Base-by-base conservation (phyloP, 2,113 vertebrate genomes). In the Sciurus niger region DNA sequence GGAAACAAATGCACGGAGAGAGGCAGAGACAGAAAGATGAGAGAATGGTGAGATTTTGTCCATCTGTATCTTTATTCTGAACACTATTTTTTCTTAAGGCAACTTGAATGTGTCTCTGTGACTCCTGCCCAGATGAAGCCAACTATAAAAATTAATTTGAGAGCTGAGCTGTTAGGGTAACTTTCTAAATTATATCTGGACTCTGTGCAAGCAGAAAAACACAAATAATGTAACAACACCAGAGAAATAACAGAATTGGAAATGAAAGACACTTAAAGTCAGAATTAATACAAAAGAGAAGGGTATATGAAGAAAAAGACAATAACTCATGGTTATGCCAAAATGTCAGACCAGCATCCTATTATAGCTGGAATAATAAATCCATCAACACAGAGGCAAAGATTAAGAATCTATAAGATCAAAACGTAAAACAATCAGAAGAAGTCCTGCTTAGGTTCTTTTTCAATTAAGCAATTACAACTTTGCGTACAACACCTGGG, bases 401-500 rank as follows among this genome's bases (percentile, higher is more conserved):
- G 87, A 90, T 85, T 53, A 85, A 89, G 73, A 55, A 73, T 80
- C 85, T 74, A 86, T 74, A 76, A 17, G 37, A 94, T 85, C 68
- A 67, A 92, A 96, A 96, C 58, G 46, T 51, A 63, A 88, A 97
- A 58, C 30, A 84, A 40, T 55, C 70, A 43, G 28, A 92, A 90
- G 87, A 93, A 94, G 88, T 85, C 58, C 53, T 25, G 28, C 76
- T 74, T 60, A 91, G n/a, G 4, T 87, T 93, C 86, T 74, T 95
- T 92, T 86, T 84, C 53, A 95, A 96, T 86, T 70, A 96, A 86
- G 70, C 65, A 74, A 86, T 92, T 79, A 93, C 63, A 70, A 72
- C 51, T n/a, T 40, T 79, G 86, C 87, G 40, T 28, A 76, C 37
- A 80, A 43, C 72, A 87, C 82, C 70, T 58, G 58, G 25, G 37